These are phyloP conservation scores for Todiramphus saurophagus DNA, from an alignment of 2,113 vertebrate genomes.

Conservation along the genomic window DNA sequence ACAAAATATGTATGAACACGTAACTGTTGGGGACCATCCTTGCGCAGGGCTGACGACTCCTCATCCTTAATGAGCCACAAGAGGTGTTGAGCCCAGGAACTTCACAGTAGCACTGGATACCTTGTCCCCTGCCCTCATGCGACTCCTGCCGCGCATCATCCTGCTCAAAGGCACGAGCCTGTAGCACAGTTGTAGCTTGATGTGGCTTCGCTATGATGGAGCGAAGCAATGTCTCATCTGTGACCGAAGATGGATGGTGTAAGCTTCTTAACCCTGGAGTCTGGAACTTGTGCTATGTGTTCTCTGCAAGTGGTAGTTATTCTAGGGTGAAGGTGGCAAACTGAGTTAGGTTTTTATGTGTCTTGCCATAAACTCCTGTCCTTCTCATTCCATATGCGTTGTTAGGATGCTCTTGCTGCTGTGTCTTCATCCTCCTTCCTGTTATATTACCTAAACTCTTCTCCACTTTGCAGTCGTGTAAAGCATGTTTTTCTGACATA, in stretches of 20 bases:
- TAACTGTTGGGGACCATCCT: neutral
- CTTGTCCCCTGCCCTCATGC: neutral
- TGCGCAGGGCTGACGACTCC: neutral
- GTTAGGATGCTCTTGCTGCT: neutral
- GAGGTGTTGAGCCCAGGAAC: neutral
- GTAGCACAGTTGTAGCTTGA: neutral
- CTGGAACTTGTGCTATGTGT: fast-evolving
- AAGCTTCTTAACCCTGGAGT: neutral
- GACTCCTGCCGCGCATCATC: neutral
- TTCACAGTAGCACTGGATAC: neutral
- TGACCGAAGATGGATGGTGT: neutral
- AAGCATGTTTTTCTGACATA: neutral
- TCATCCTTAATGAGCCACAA: neutral
- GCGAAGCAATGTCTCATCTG: neutral
- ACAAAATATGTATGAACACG: neutral
- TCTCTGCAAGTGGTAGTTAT: neutral
- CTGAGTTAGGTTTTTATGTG: neutral
- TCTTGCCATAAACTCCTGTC: neutral
- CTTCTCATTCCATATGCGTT: fast-evolving
- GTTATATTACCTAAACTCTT: neutral
- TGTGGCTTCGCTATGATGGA: neutral
- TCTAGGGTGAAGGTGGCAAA: neutral
- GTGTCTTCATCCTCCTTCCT: neutral
- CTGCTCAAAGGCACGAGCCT: neutral
- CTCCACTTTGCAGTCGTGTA: neutral